Conservation (phyloP, 1,140 invertebrate species). For the Forficula auricularia region DNA sequence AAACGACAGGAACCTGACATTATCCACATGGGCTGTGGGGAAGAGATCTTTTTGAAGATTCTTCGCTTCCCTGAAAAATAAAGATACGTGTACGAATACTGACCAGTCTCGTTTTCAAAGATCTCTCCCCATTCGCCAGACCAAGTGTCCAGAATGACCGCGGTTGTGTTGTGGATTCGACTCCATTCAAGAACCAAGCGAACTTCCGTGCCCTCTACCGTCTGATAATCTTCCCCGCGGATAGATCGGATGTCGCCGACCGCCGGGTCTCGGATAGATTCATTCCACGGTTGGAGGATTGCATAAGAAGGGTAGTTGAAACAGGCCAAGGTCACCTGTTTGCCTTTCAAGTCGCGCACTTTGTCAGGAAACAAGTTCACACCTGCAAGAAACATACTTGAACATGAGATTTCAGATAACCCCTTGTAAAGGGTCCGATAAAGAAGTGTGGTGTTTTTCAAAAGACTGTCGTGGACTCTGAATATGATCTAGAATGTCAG, state of each 20-base stretch:
- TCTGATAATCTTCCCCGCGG: constrained; percentile 8
- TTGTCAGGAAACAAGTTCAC: constrained; percentile 17
- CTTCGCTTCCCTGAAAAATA: not conserved
- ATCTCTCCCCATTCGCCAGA: constrained; percentile 36
- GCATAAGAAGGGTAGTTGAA: constrained; percentile 19
- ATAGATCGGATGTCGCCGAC: constrained; percentile 10
- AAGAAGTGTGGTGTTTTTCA: not conserved
- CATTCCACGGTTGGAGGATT: not conserved
- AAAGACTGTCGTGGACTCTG: no score
- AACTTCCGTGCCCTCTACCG: constrained; percentile 27
- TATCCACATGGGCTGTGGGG: no score
- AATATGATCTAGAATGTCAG: no score
- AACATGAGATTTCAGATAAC: no score
- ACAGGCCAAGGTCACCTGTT: constrained; percentile 13
- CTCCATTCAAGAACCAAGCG: constrained; percentile 21
- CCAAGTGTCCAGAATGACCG: constrained; percentile 29
- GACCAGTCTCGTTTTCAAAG: constrained; percentile 36
- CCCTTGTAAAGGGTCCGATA: not conserved
- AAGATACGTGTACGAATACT: no score
- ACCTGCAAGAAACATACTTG: no score
- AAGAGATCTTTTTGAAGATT: no score
- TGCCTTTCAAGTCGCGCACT: constrained; percentile 14
- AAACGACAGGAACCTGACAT: no score
- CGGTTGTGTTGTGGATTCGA: constrained; percentile 24
- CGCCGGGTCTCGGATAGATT: constrained; percentile 3